A percentile compares a stretch with the other conserved stretches of the same genome.
These are phyloP conservation scores for Eumacrocentrus americanus DNA, from an alignment of 2,888 invertebrate genomes.

Conservation along the genomic window DNA sequence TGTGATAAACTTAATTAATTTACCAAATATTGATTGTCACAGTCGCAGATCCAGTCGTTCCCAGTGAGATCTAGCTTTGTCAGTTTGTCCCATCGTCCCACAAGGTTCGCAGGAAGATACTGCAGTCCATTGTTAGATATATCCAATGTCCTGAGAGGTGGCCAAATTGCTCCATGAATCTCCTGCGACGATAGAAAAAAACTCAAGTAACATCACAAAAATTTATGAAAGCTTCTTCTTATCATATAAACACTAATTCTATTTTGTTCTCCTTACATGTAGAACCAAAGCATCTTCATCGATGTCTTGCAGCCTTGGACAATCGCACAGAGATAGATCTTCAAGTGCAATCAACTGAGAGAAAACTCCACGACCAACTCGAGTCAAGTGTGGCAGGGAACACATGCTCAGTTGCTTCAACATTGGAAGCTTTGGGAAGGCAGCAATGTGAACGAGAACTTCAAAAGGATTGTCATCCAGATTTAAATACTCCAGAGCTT, in stretches of 20 bases:
- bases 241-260: background rate
- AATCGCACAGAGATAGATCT: slow-evolving; percentile 69
- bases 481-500: slow-evolving; percentile 67
- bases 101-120: slow-evolving; percentile 69
- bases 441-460: slow-evolving; percentile 63
- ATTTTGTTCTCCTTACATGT: slow-evolving; percentile 47
- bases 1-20: slow-evolving; percentile 32
- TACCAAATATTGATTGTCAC: slow-evolving; percentile 79
- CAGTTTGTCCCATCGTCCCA: slow-evolving; percentile 75
- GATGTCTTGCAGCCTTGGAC: slow-evolving; percentile 68
- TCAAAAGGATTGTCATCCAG: slow-evolving; percentile 75
- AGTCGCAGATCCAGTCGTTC: slow-evolving; percentile 82
- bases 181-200: slow-evolving; percentile 2
- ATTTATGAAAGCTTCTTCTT: too few species aligned
- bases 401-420: slow-evolving; percentile 73
- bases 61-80: slow-evolving; percentile 71
- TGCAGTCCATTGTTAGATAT: slow-evolving; percentile 75
- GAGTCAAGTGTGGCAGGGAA: slow-evolving; percentile 68
- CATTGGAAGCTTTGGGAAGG: slow-evolving; percentile 70
- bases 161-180: slow-evolving; percentile 66
- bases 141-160: slow-evolving; percentile 72
- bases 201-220: background rate
- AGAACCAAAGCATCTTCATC: slow-evolving; percentile 68
- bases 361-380: slow-evolving; percentile 66
- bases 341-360: slow-evolving; percentile 66